Evolutionary conservation across 2,888 invertebrate genomes (phyloP), one percentile per base, ranked within the genome.

Genomic region (Leptinotarsa rubiginosa): DNA sequence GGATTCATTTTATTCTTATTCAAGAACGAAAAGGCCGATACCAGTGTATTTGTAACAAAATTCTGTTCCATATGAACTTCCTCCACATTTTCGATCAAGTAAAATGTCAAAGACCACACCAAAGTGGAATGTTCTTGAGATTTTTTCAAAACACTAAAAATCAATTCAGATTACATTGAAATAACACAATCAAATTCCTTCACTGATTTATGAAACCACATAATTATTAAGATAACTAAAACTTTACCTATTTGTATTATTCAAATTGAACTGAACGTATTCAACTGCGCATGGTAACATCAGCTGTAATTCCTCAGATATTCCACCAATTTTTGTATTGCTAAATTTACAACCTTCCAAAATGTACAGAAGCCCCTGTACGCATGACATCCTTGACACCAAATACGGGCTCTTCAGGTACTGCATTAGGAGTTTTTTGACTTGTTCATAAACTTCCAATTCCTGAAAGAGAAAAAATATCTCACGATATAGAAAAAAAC

Each of bases 91-190:
- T 95, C 95, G 82, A 95, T 89, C 75, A 95, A 88, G 87, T 93
- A 94, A 87, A 95, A 95, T 68, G 93, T 92, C 67, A 94, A 87
- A 47, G 94, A 91, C 94, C 95, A 95, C 84, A 95, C 90, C 67
- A 92, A 88, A 79, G 93, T 88, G 71, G 91, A 90, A 84, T 94
- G 93, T 79, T 92, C 92, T 83, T 92, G 92, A 81, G 86, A 87
- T 75, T 84, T 85, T 74, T 81, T 84, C 73, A 87, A 79, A 54
- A 85, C 83, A 69, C 85, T 86, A 75, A 75, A 83, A 80, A 64
- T 59, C 68, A 76, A 76, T 41, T 25, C 31, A 20, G 47, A 65
- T 16, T 16, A 41, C 12, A 41, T 41, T 41, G 10, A 41, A 41
- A 41, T 10, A 41, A 41, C 10, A 41, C 10, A 41, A 41, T 41